phyloP scores from a whole-genome alignment of 1,140 invertebrate genomes.

The Drosophila mayri region DNA sequence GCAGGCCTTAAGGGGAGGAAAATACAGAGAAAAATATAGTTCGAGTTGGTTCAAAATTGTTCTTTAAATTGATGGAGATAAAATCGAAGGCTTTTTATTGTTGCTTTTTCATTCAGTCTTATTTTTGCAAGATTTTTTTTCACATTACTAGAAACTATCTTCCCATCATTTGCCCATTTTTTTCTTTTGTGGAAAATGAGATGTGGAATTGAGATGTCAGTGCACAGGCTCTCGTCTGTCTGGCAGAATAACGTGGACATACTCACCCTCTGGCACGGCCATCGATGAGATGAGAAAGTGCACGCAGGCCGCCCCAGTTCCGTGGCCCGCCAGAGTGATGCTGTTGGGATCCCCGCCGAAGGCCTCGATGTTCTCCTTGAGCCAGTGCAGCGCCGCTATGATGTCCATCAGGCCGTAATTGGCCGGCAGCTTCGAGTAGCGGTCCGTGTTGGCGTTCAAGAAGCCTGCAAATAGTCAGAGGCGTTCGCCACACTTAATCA shows the following conservation, averaged over 20 bases:
- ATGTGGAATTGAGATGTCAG: background rate
- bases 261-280: slow-evolving; percentile 95
- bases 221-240: background rate
- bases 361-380: slow-evolving; percentile 96
- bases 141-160: background rate
- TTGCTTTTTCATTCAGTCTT: background rate
- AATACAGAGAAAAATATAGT: background rate
- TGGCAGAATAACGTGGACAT: background rate
- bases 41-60: background rate
- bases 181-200: background rate
- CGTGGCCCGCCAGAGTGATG: slow-evolving; percentile 98
- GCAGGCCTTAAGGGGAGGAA: slow-evolving; percentile 88
- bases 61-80: background rate
- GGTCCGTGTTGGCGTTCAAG: slow-evolving; percentile 94
- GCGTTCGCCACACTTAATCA: slow-evolving; percentile 54
- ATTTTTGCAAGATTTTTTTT: background rate
- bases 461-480: slow-evolving; percentile 88
- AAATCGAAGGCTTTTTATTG: background rate
- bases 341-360: slow-evolving; percentile 97
- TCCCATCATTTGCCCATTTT: background rate
- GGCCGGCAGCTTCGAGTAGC: slow-evolving; percentile 92
- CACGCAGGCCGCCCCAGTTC: slow-evolving; percentile 97
- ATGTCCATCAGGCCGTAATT: slow-evolving; percentile 99
- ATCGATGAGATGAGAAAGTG: slow-evolving; percentile 97
- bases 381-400: slow-evolving; percentile 96